Percentiles rank a stretch among this genome's conserved stretches.
Conservation (phyloP, 2,888 invertebrate genomes). For the Odontomyia ornata region DNA sequence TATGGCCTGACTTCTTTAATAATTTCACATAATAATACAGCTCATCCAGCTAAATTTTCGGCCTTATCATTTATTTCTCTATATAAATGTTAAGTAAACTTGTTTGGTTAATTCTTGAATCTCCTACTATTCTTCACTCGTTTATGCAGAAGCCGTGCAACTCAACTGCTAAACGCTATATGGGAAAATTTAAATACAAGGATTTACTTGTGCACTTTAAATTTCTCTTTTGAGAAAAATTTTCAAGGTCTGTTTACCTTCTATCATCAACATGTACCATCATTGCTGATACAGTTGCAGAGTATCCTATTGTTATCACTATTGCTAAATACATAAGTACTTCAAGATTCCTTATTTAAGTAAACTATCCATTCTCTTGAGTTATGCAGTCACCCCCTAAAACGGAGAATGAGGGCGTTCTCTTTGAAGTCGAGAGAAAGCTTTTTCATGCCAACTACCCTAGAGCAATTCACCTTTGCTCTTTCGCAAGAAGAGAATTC, state of each 20-base stretch:
- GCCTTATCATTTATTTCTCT: too few species aligned
- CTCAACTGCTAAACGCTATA: too few species aligned
- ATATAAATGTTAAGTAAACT: too few species aligned
- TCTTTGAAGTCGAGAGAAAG: neutral
- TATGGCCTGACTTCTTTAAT: too few species aligned
- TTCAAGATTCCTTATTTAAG: slow-evolving; percentile 3
- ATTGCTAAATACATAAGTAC: slow-evolving; percentile 3
- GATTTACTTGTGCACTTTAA: slow-evolving; percentile 1
- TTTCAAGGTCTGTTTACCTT: slow-evolving; percentile 38
- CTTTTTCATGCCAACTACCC: neutral
- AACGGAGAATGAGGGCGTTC: neutral
- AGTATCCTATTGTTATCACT: slow-evolving; percentile 1
- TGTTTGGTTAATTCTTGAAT: too few species aligned
- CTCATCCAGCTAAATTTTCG: too few species aligned
- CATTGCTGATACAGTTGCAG: neutral
- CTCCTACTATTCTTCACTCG: too few species aligned
- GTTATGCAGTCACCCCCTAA: neutral
- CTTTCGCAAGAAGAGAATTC: neutral
- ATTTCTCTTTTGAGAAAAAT: slow-evolving; percentile 3
- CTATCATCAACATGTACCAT: slow-evolving; percentile 5
- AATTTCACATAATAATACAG: too few species aligned
- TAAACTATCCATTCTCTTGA: slow-evolving; percentile 10
- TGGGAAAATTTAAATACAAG: too few species aligned
- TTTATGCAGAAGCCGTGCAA: too few species aligned
- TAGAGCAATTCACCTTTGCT: neutral